Evolutionary conservation across 1,140 invertebrate species (phyloP).

Genomic region (Chironomus striatipennis): DNA sequence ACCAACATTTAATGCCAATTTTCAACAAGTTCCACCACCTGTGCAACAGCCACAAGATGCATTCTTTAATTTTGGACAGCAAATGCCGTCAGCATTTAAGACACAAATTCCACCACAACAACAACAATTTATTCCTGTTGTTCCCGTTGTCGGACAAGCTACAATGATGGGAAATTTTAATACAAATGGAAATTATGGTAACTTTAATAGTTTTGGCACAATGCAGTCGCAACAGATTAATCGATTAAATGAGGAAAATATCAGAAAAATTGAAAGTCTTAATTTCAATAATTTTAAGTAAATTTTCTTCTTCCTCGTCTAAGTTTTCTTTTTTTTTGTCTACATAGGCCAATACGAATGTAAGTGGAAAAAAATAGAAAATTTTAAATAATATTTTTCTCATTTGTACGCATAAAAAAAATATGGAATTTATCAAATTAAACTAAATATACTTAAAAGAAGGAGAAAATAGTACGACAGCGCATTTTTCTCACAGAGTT

Average conservation of each 20-base stretch:
- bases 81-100: background rate
- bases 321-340: background rate
- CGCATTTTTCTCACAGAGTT: no score
- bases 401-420: no score
- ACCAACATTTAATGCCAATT: slow-evolving; percentile 17
- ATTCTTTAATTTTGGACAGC: background rate
- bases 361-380: no score
- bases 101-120: background rate
- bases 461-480: no score
- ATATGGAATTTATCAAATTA: no score
- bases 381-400: no score
- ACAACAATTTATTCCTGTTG: background rate
- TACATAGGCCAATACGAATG: no score
- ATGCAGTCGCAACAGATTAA: slow-evolving; percentile 11
- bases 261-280: slow-evolving; percentile 16
- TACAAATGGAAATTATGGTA: background rate
- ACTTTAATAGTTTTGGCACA: background rate
- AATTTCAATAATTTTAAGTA: slow-evolving; percentile 12
- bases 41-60: background rate
- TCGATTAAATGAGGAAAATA: background rate
- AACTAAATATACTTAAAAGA: no score
- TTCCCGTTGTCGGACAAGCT: background rate
- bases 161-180: background rate
- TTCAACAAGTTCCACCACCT: background rate
- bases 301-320: background rate